Conservation (phyloP, 2,797 vertebrate species). For the Vireo griseus region DNA sequence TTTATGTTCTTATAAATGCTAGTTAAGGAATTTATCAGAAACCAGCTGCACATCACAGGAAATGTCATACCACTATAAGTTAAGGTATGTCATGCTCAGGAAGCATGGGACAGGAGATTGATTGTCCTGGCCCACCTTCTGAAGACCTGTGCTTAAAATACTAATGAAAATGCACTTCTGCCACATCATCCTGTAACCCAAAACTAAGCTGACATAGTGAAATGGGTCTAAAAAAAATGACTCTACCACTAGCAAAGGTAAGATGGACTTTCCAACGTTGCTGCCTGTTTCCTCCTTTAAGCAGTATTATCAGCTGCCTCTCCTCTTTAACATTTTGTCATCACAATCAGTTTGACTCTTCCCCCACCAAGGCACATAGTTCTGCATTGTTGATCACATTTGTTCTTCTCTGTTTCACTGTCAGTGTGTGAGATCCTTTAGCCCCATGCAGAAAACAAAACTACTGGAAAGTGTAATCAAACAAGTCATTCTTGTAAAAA, state of each 20-base stretch:
- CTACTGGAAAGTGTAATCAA: neutral
- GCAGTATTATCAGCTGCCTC: neutral
- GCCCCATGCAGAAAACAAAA: neutral
- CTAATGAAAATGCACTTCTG: neutral
- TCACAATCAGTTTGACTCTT: neutral
- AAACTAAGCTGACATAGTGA: neutral
- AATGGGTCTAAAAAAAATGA: neutral
- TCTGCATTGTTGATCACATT: neutral
- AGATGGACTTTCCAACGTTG: neutral
- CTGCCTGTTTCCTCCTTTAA: neutral
- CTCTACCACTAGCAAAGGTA: neutral
- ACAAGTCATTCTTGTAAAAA: neutral
- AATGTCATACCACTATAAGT: neutral
- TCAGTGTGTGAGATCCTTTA: neutral
- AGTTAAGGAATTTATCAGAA: neutral
- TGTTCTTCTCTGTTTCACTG: neutral
- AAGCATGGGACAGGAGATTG: neutral
- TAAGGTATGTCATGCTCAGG: neutral
- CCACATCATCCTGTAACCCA: neutral
- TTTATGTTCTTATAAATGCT: neutral
- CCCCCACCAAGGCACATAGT: neutral
- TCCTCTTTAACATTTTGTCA: neutral
- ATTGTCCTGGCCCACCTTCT: neutral
- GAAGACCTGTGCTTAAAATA: neutral
- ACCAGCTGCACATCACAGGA: neutral